phyloP scores from a whole-genome alignment of 2,888 invertebrate genomes.

The Sisyra terminalis region DNA sequence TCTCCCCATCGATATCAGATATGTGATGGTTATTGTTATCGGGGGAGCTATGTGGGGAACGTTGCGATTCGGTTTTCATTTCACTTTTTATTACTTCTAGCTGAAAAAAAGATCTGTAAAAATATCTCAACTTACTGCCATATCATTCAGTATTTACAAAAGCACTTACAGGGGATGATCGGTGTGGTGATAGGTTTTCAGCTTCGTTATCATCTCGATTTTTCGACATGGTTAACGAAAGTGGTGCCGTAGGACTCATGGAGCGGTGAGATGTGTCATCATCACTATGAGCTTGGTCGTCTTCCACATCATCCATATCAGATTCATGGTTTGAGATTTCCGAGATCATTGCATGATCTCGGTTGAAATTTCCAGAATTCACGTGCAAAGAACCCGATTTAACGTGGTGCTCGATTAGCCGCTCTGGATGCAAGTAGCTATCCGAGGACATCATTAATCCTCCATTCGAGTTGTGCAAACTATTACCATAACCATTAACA shows the following conservation, averaged over 20 bases:
- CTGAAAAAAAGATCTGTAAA: constrained; percentile 17
- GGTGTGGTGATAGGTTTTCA: constrained; percentile 21
- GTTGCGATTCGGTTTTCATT: constrained; percentile 23
- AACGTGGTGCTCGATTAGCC: constrained; percentile 18
- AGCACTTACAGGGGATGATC: constrained; percentile 4
- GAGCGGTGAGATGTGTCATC: constrained; percentile 32
- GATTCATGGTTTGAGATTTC: constrained; percentile 48
- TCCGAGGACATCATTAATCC: constrained; percentile 21
- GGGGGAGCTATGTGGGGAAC: constrained; percentile 33
- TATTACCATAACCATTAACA: constrained; percentile 44
- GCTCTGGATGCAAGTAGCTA: constrained; percentile 33
- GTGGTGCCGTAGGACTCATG: constrained; percentile 44
- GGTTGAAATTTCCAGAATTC: too few species aligned
- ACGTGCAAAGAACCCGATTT: too few species aligned
- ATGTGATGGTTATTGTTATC: constrained; percentile 36
- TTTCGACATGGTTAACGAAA: constrained; percentile 47
- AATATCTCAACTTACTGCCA: background rate
- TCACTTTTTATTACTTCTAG: constrained; percentile 20
- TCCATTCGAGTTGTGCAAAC: constrained; percentile 41
- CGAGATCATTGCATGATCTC: constrained; percentile 32
- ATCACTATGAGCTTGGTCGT: constrained; percentile 28
- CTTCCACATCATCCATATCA: constrained; percentile 43
- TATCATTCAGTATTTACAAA: background rate
- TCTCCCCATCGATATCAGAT: constrained; percentile 33
- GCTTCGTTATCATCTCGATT: constrained; percentile 32